Conservation (phyloP, 2,113 vertebrate species). For the Xyliphius kryptos region DNA sequence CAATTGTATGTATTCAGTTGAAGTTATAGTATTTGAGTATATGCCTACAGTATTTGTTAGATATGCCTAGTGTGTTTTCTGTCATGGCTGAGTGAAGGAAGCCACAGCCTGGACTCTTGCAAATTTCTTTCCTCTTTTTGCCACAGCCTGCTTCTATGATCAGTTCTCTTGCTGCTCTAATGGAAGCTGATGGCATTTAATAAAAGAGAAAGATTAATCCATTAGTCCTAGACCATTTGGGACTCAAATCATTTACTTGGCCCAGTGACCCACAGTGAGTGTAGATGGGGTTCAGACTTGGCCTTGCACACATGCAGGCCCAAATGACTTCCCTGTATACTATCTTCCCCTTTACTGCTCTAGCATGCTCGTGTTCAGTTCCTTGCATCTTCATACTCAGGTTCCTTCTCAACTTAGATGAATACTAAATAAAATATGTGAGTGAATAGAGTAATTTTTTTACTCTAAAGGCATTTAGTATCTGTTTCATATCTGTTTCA, state of each 20-base stretch:
- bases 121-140: constrained; percentile 35
- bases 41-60: no score
- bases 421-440: no score
- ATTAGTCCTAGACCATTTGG: constrained; percentile 44
- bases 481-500: no score
- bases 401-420: no score
- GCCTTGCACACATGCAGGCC: no score
- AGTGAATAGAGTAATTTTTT: no score
- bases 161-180: constrained; percentile 39
- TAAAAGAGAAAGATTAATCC: constrained; percentile 49
- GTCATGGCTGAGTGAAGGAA: constrained; percentile 26
- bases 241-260: constrained; percentile 49
- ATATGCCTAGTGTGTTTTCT: no score
- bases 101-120: constrained; percentile 33
- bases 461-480: no score
- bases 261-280: constrained; percentile 47
- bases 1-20: neutral
- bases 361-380: no score
- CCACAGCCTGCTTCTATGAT: constrained; percentile 29
- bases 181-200: constrained; percentile 47
- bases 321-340: no score
- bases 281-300: constrained; percentile 28
- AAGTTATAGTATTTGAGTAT: constrained; percentile 6
- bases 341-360: no score
- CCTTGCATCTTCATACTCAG: no score